phyloP scores from a whole-genome alignment of 2,113 vertebrate genomes.

The Theristicus caerulescens region DNA sequence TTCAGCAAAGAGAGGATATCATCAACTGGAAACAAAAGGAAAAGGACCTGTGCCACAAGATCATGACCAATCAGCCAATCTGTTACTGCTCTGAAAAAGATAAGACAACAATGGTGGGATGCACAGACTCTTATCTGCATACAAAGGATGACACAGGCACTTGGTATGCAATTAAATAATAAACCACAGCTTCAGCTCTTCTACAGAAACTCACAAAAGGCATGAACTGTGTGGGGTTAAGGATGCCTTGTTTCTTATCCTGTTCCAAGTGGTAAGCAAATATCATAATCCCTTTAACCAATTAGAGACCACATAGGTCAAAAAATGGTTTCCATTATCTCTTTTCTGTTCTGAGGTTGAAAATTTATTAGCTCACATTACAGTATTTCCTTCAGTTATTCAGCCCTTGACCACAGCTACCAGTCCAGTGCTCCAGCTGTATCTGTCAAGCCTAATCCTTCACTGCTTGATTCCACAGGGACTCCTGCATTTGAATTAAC shows the following conservation, averaged over 20 bases:
- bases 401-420: not conserved
- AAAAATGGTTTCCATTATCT: not conserved
- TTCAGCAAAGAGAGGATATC: not conserved
- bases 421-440: not conserved
- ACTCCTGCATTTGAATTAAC: not conserved
- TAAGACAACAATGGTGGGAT: not conserved
- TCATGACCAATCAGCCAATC: not conserved
- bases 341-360: not conserved
- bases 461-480: not conserved
- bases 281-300: not conserved
- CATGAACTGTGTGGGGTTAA: not conserved
- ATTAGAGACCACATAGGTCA: not conserved
- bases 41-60: not conserved
- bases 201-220: not conserved
- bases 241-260: not conserved
- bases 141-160: not conserved
- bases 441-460: not conserved
- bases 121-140: not conserved
- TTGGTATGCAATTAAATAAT: not conserved
- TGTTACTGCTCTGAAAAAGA: not conserved
- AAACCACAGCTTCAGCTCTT: not conserved
- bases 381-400: not conserved
- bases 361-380: not conserved
- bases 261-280: fast-evolving
- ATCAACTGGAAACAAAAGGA: not conserved